Evolutionary conservation across 2,797 vertebrate species (phyloP).

Genomic region (Diglossa cyanea): DNA sequence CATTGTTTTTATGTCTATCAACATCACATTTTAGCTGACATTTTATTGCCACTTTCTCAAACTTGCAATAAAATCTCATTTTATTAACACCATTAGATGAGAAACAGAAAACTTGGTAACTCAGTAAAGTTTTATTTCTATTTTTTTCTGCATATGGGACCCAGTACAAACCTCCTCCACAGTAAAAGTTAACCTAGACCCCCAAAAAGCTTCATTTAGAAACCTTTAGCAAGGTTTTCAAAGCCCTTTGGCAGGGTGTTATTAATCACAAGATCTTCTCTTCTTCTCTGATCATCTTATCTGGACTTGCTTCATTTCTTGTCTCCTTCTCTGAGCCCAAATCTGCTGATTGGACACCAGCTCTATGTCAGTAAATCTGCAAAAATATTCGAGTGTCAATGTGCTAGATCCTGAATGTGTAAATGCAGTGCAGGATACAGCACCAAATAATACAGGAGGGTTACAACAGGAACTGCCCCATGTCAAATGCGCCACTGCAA

Average conservation of each 20-base stretch:
- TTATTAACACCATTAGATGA: not conserved
- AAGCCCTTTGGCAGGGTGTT: not conserved
- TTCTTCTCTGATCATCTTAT: not conserved
- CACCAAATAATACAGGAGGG: not conserved
- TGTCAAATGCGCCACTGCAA: not conserved
- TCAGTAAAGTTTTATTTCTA: not conserved
- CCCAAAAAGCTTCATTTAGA: not conserved
- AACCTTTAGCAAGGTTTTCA: not conserved
- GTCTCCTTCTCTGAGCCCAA: not conserved
- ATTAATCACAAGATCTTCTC: not conserved
- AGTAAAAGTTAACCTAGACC: not conserved
- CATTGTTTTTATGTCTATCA: not conserved
- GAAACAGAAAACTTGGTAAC: not conserved
- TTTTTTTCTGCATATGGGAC: not conserved
- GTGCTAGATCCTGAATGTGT: fast-evolving
- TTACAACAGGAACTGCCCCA: not conserved
- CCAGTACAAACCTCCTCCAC: not conserved
- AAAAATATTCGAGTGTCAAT: not conserved
- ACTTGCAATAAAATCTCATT: not conserved
- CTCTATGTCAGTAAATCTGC: not conserved
- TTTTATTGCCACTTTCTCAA: not conserved
- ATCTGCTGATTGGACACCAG: not conserved
- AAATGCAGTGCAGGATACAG: not conserved
- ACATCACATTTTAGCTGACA: not conserved
- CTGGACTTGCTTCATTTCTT: not conserved